Evolutionary conservation across 2,888 invertebrate genomes (phyloP), one percentile per base, ranked within the genome.

Genomic region (Drosophila barbarae): DNA sequence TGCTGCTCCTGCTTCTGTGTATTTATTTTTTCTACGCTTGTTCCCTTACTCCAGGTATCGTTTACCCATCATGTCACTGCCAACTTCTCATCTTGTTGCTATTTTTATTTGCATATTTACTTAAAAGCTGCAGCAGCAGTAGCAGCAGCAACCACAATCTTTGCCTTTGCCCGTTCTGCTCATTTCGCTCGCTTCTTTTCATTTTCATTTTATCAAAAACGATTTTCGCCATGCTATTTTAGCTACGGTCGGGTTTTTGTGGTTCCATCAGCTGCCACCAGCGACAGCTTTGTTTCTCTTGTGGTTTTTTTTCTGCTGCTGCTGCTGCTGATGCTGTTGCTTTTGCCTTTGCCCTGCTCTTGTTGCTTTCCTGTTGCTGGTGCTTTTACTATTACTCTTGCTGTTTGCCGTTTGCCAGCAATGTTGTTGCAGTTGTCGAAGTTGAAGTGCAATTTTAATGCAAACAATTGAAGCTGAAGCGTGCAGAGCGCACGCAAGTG

Each of bases 391-490:
- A 21, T 28, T 42, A 42, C 26, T 42, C 18, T 46, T 32, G 46
- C 46, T 21, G 30, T 18, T 46, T 46, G 44, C 44, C 60, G 67
- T 36, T 50, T 64, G 49, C 30, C 55, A 55, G 49, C 59, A 63
- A 56, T 66, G 72, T 69, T 65, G 74, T 77, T 72, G 81, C 74
- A 77, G 72, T 71, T 80, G 80, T 81, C 79, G 79, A 80, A 79
- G 69, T 65, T 82, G 75, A 77, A 80, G 79, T 80, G 83, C 83
- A 79, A 80, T 80, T 80, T 80, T 77, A 80, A 80, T 80, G 83
- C 79, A 80, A 80, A 80, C 79, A 80, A 80, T 80, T 80, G 79
- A 82, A 77, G 83, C 64, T 79, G 79, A 82, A 77, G 79, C 82
- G 75, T 77, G 70, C 74, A 78, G 78, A 69, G 69, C 70, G 76